Conservation (phyloP, 1,140 invertebrate species). For the Ceratina australensis region DNA sequence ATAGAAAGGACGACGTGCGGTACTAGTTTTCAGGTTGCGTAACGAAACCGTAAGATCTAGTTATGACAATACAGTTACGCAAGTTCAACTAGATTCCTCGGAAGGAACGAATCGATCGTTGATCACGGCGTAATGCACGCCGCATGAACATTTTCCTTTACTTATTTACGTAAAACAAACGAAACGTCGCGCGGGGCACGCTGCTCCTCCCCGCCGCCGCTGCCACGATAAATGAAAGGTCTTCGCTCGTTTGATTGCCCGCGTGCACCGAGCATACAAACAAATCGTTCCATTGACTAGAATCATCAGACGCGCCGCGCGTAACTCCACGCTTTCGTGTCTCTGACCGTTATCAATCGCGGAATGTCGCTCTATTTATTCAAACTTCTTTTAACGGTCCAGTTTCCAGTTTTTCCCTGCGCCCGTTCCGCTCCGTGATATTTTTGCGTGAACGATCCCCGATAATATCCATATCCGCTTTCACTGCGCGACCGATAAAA, state of each 20-base stretch:
- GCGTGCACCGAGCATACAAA: no score
- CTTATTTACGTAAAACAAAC: background rate
- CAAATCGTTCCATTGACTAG: background rate
- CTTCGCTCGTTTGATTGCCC: background rate
- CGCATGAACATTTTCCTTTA: background rate
- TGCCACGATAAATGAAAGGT: background rate
- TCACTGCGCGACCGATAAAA: background rate
- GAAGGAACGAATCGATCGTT: slow-evolving; percentile 17
- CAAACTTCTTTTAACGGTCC: background rate
- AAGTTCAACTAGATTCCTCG: slow-evolving; percentile 29
- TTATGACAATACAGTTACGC: slow-evolving; percentile 36
- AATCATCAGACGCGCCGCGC: background rate
- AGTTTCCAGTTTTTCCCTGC: slow-evolving; percentile 14
- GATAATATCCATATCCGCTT: background rate
- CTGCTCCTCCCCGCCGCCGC: no score
- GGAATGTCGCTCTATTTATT: slow-evolving; percentile 17
- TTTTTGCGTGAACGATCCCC: background rate
- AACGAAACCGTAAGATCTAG: slow-evolving; percentile 35
- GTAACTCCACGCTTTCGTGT: background rate
- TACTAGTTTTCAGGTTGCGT: slow-evolving; percentile 30
- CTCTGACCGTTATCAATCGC: slow-evolving; percentile 4
- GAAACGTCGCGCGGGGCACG: no score
- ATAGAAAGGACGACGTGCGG: slow-evolving; percentile 18
- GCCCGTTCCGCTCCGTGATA: background rate
- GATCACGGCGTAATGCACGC: background rate